These are phyloP conservation scores for Numenius phaeopus DNA, from an alignment of 2,797 vertebrate genomes.

Conservation along the genomic window DNA sequence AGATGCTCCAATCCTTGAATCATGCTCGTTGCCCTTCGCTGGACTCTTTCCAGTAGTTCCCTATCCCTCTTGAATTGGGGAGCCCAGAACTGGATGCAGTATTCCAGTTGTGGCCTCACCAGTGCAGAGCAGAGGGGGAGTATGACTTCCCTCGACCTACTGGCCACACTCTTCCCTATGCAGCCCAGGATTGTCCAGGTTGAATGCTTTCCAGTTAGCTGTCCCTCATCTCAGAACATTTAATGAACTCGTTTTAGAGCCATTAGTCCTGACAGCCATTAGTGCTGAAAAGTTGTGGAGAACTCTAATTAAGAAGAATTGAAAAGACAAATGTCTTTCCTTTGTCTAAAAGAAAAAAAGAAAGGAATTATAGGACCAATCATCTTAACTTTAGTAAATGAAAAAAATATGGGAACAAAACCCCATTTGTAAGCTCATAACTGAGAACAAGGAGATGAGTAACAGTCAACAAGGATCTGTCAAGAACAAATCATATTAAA, in stretches of 20 bases:
- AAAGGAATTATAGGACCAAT: neutral
- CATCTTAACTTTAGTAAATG: neutral
- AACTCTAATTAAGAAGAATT: neutral
- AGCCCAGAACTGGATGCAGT: too few species aligned
- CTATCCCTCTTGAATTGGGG: too few species aligned
- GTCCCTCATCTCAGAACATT: neutral
- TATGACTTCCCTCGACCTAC: too few species aligned
- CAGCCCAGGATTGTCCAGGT: neutral
- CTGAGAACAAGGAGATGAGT: neutral
- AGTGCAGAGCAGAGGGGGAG: too few species aligned
- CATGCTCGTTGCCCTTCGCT: too few species aligned
- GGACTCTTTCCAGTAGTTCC: too few species aligned
- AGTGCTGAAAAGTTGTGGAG: neutral
- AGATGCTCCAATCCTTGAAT: too few species aligned
- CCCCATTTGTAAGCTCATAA: neutral
- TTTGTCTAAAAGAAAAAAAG: neutral
- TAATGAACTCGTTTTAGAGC: neutral
- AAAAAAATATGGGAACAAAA: conserved; percentile 26
- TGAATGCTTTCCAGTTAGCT: neutral
- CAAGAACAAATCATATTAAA: conserved; percentile 16
- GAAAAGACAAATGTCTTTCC: neutral
- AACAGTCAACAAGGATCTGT: neutral
- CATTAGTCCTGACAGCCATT: neutral
- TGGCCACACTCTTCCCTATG: too few species aligned
- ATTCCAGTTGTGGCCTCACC: too few species aligned